Conservation (phyloP, 1,140 invertebrate species). For the Formica selysi region DNA sequence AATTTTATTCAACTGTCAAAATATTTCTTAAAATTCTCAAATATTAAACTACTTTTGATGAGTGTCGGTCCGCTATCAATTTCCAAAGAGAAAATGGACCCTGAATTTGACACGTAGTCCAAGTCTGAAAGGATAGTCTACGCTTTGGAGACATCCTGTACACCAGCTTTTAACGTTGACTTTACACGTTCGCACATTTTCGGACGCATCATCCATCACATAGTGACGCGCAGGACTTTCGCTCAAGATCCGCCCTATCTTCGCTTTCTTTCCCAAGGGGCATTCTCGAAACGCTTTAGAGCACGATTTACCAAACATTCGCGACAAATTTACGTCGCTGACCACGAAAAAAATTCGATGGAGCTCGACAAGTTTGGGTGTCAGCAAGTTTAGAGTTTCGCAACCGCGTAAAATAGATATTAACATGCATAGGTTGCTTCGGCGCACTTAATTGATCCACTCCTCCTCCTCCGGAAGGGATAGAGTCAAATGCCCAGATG, state of each 20-base stretch:
- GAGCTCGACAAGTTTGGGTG: constrained; percentile 68
- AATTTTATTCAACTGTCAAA: background rate
- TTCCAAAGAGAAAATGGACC: background rate
- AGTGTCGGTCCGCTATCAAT: background rate
- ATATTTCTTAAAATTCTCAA: background rate
- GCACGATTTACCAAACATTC: background rate
- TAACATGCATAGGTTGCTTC: constrained; percentile 83
- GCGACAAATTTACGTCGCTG: constrained; percentile 10
- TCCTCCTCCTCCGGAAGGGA: constrained; percentile 34
- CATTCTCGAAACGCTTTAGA: background rate
- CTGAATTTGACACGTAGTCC: background rate
- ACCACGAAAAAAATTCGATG: constrained; percentile 44
- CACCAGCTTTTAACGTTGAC: constrained; percentile 35
- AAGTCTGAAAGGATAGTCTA: background rate
- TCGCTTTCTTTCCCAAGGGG: background rate
- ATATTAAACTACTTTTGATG: background rate
- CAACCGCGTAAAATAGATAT: constrained; percentile 80
- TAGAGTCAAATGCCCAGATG: constrained; percentile 28
- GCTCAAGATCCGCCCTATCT: background rate
- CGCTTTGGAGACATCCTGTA: background rate
- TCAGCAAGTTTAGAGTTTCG: constrained; percentile 69
- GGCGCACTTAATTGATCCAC: constrained; percentile 48
- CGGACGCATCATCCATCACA: constrained; percentile 19
- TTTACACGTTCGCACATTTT: constrained; percentile 18
- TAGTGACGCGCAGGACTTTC: constrained; percentile 1